phyloP scores from a whole-genome alignment of 2,888 invertebrate genomes.

The Caradrina clavipalpis region DNA sequence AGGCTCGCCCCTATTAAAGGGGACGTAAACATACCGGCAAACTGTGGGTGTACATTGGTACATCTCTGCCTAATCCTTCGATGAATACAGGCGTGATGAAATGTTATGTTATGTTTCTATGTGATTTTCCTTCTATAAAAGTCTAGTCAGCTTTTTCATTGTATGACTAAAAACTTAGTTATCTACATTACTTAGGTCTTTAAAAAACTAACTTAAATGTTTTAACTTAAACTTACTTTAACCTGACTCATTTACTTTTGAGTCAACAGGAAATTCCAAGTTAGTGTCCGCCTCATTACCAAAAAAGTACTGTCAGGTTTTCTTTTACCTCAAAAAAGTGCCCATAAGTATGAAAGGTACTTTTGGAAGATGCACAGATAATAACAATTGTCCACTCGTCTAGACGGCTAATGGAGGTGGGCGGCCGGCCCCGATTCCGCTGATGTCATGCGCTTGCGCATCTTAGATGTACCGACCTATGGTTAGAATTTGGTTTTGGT shows the following conservation, averaged over 20 bases:
- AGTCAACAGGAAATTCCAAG: conserved; percentile 57
- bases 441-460: conserved; percentile 78
- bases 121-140: conserved; percentile 9
- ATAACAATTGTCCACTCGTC: conserved; percentile 70
- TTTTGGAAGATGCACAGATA: conserved; percentile 57
- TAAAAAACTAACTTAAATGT: neutral
- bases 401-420: conserved; percentile 82
- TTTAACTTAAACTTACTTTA: conserved; percentile 6
- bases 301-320: conserved; percentile 7
- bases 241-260: conserved; percentile 41
- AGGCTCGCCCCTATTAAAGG: too few species aligned
- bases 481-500: conserved; percentile 34
- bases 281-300: conserved; percentile 14
- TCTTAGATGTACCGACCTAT: conserved; percentile 51
- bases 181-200: neutral
- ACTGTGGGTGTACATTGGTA: too few species aligned
- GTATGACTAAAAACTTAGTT: neutral
- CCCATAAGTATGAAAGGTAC: conserved; percentile 39
- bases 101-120: too few species aligned
- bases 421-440: conserved; percentile 80
- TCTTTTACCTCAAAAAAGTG: neutral
- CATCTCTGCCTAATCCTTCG: too few species aligned
- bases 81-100: too few species aligned
- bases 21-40: too few species aligned
- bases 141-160: neutral